These are phyloP conservation scores for Myotis yumanensis DNA, from an alignment of 2,113 vertebrate genomes.

Conservation along the genomic window DNA sequence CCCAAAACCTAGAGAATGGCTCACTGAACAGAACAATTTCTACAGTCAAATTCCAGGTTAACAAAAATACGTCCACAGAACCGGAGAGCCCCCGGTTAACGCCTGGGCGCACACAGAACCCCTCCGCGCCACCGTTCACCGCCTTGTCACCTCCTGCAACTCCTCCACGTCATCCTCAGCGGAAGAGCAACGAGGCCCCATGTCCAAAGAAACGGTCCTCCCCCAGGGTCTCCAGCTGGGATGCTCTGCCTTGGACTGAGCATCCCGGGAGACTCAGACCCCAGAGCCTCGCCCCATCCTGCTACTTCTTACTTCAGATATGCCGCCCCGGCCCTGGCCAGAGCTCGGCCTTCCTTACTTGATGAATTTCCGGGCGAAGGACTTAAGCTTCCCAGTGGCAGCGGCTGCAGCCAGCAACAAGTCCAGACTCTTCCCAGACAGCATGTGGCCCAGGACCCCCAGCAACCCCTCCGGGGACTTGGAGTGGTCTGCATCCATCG, in stretches of 20 bases:
- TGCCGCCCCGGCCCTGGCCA: fast-evolving
- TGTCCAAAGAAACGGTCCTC: not conserved
- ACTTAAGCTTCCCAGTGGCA: slow-evolving; percentile 96
- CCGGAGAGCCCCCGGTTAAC: not conserved
- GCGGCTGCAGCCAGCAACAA: slow-evolving; percentile 95
- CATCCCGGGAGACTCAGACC: not conserved
- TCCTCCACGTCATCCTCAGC: not conserved
- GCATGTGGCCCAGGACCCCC: slow-evolving; percentile 97
- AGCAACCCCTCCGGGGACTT: slow-evolving; percentile 96
- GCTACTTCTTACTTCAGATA: not conserved
- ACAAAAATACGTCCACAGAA: not conserved
- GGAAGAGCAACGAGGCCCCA: not conserved
- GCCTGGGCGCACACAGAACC: not conserved
- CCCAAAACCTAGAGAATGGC: not conserved
- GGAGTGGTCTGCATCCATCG: slow-evolving; percentile 98
- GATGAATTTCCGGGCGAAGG: slow-evolving; percentile 97
- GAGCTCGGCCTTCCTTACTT: slow-evolving; percentile 86
- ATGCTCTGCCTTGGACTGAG: not conserved
- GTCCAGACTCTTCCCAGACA: slow-evolving; percentile 97
- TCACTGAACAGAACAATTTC: not conserved
- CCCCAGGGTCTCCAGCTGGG: not conserved
- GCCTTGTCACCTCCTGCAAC: not conserved
- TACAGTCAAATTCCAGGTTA: not conserved
- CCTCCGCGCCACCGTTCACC: not conserved
- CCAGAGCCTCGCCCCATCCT: not conserved